Evolutionary conservation across 1,140 invertebrate species (phyloP).

Genomic region (Heliothis virescens): DNA sequence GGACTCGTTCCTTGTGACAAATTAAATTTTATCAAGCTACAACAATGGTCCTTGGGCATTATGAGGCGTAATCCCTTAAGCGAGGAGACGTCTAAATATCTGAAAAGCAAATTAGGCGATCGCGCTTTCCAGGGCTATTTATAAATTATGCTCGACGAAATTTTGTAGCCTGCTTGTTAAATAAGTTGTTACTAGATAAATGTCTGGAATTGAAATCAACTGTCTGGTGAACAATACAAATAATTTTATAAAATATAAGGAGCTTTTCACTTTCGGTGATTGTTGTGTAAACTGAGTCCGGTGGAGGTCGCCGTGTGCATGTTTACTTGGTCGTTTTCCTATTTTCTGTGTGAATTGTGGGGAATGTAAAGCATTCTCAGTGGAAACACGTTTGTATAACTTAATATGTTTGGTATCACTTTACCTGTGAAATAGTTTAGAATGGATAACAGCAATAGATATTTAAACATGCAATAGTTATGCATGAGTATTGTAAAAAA

Average conservation of each 20-base stretch:
- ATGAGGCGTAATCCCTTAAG: slow-evolving; percentile 56
- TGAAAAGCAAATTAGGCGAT: slow-evolving; percentile 56
- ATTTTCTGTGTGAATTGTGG: slow-evolving; percentile 1
- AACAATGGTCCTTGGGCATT: slow-evolving; percentile 53
- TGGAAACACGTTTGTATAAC: neutral
- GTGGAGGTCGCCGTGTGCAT: neutral
- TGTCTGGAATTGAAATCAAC: slow-evolving; percentile 17
- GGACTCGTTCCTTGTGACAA: slow-evolving; percentile 57
- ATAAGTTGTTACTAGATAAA: slow-evolving; percentile 40
- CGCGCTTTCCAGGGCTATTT: slow-evolving; percentile 44
- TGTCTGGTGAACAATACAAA: slow-evolving; percentile 19
- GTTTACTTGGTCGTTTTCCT: neutral
- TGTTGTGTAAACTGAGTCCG: neutral
- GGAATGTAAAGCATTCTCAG: slow-evolving; percentile 8
- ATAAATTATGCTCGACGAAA: slow-evolving; percentile 46
- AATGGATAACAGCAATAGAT: neutral
- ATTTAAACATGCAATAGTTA: too few species aligned
- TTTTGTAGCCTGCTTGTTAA: slow-evolving; percentile 40
- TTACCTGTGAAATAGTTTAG: slow-evolving; percentile 10
- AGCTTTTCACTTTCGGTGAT: slow-evolving; percentile 8
- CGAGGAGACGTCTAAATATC: slow-evolving; percentile 46
- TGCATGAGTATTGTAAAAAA: too few species aligned
- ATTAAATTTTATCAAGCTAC: slow-evolving; percentile 65
- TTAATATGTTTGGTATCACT: neutral
- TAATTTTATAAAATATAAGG: slow-evolving; percentile 15